Conservation (phyloP, 2,888 invertebrate species). For the Lithosia quadra region DNA sequence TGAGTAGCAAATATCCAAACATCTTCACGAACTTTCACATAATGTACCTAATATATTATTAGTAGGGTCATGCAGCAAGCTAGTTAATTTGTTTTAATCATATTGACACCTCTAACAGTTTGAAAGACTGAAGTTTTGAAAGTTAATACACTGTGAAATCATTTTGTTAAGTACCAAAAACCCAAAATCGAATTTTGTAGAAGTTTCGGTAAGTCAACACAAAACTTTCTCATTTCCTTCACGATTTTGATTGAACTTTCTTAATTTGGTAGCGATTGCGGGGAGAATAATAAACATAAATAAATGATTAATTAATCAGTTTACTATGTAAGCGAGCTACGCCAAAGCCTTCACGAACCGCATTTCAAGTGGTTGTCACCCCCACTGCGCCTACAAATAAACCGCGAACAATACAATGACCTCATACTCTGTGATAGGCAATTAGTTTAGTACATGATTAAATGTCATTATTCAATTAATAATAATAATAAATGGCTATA, state of each 20-base stretch:
- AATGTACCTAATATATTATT: no score
- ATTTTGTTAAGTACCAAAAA: neutral
- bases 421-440: neutral
- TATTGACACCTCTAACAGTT: neutral
- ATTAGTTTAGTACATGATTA: neutral
- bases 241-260: conserved; percentile 8
- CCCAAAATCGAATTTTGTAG: neutral
- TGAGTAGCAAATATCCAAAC: no score
- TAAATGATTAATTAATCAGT: conserved; percentile 11
- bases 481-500: no score
- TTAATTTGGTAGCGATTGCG: conserved; percentile 5
- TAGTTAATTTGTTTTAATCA: neutral
- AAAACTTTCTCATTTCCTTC: conserved; percentile 9
- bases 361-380: conserved; percentile 4
- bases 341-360: neutral
- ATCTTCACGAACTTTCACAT: no score
- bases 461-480: no score
- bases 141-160: conserved; percentile 3
- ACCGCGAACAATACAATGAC: neutral
- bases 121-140: neutral
- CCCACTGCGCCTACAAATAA: conserved; percentile 1
- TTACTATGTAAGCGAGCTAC: neutral
- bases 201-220: conserved; percentile 2
- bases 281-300: conserved; percentile 6
- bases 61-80: neutral